Percentiles rank a stretch among this genome's conserved stretches.
phyloP scores from a whole-genome alignment of 2,888 invertebrate genomes.

The Pachliopta kotzebuea region DNA sequence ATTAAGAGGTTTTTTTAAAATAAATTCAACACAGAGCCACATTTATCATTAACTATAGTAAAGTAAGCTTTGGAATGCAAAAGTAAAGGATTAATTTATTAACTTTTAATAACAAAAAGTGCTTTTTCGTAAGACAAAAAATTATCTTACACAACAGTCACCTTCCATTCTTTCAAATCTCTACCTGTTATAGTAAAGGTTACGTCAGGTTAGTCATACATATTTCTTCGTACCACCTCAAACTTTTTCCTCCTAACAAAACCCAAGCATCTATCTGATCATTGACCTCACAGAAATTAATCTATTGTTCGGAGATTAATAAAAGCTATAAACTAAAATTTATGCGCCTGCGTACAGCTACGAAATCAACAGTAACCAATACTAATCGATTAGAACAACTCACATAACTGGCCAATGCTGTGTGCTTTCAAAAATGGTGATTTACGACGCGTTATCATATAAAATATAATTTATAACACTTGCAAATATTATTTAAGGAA shows the following conservation, averaged over 20 bases:
- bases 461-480: too few relatives aligned
- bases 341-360: slow-evolving; percentile 31
- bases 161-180: not conserved
- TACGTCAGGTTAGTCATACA: slow-evolving; percentile 42
- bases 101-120: too few relatives aligned
- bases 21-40: too few relatives aligned
- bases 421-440: slow-evolving; percentile 11
- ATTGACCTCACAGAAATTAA: slow-evolving; percentile 39
- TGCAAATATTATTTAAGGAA: too few relatives aligned
- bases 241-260: slow-evolving; percentile 35
- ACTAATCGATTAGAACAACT: slow-evolving; percentile 49
- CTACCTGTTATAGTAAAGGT: slow-evolving; percentile 5
- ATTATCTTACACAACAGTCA: not conserved
- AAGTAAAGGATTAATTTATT: too few relatives aligned
- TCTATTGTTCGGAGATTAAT: slow-evolving; percentile 36
- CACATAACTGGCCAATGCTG: slow-evolving; percentile 36
- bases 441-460: not conserved
- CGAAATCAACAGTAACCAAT: slow-evolving; percentile 50
- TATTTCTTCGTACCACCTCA: slow-evolving; percentile 42
- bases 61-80: too few relatives aligned
- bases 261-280: slow-evolving; percentile 33
- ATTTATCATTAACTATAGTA: too few relatives aligned
- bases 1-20: too few relatives aligned
- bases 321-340: slow-evolving; percentile 35
- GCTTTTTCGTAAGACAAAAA: not conserved